Evolutionary conservation across 2,113 vertebrate species (phyloP).

Genomic region (Reinhardtius hippoglossoides): DNA sequence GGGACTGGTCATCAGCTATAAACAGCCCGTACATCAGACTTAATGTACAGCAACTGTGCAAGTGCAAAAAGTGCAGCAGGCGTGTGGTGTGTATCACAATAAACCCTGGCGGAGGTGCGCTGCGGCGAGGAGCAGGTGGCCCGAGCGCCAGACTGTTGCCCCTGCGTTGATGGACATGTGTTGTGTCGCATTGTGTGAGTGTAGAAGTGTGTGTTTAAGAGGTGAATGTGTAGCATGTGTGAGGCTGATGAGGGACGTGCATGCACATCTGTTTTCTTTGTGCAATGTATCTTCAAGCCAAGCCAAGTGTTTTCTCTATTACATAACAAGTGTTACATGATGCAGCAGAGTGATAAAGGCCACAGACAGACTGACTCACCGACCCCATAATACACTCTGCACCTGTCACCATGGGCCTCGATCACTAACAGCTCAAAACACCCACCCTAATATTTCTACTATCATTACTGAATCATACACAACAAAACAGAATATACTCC

Average conservation of each 20-base stretch:
- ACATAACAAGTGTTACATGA: slow-evolving; percentile 25
- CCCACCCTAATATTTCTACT: neutral
- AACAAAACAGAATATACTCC: neutral
- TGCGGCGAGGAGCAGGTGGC: neutral
- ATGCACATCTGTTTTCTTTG: neutral
- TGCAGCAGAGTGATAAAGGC: slow-evolving; percentile 1
- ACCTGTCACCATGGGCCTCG: slow-evolving; percentile 44
- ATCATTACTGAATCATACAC: neutral
- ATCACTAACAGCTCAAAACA: neutral
- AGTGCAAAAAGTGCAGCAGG: slow-evolving; percentile 29
- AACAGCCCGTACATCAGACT: slow-evolving; percentile 20
- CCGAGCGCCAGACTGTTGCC: neutral
- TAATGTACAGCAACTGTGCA: neutral
- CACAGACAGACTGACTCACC: slow-evolving; percentile 33
- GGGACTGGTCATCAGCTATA: slow-evolving; percentile 21
- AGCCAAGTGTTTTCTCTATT: slow-evolving; percentile 16
- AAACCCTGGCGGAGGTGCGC: neutral
- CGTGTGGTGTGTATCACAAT: slow-evolving; percentile 17
- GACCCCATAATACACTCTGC: slow-evolving; percentile 35
- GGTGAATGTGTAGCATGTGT: slow-evolving; percentile 1
- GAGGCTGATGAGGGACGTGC: neutral
- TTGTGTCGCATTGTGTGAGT: neutral
- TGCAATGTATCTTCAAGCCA: no score
- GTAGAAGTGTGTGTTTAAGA: neutral
- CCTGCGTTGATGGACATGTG: slow-evolving; percentile 17